Conservation (phyloP, 1,140 invertebrate genomes). For the Rhopalosiphum padi region DNA sequence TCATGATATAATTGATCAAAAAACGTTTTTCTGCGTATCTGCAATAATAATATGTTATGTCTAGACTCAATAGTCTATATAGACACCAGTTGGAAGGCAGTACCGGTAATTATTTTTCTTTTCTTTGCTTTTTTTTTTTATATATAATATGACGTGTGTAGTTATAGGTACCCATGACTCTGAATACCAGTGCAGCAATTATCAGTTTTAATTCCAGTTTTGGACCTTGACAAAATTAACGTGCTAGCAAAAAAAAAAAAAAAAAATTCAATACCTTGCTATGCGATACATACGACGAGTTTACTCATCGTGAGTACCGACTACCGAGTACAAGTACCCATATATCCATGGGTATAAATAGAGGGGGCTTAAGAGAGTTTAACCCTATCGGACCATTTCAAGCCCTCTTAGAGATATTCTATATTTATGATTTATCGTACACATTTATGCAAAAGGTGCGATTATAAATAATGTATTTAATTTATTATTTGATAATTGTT, state of each 20-base stretch:
- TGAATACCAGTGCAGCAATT: not conserved
- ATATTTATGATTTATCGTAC: not conserved
- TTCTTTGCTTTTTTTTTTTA: not conserved
- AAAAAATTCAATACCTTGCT: not conserved
- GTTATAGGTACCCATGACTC: constrained; percentile 4
- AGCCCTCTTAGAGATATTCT: not conserved
- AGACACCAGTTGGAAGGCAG: not conserved
- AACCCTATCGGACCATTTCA: not conserved
- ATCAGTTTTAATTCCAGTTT: constrained; percentile 10
- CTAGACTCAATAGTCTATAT: constrained; percentile 2
- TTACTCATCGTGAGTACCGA: not conserved
- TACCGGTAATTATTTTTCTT: not conserved
- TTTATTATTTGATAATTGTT: not conserved
- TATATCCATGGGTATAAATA: not conserved
- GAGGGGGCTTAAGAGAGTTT: too few species aligned
- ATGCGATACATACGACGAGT: not conserved
- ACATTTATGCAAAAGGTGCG: not conserved
- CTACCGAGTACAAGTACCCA: not conserved
- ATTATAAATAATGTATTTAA: not conserved
- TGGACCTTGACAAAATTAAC: not conserved
- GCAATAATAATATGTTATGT: constrained; percentile 18
- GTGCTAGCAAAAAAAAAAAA: not conserved
- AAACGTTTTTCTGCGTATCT: constrained; percentile 10
- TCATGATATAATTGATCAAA: not conserved
- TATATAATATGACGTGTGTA: not conserved